phyloP scores from a whole-genome alignment of 2,797 vertebrate genomes.

The Alectoris magna region DNA sequence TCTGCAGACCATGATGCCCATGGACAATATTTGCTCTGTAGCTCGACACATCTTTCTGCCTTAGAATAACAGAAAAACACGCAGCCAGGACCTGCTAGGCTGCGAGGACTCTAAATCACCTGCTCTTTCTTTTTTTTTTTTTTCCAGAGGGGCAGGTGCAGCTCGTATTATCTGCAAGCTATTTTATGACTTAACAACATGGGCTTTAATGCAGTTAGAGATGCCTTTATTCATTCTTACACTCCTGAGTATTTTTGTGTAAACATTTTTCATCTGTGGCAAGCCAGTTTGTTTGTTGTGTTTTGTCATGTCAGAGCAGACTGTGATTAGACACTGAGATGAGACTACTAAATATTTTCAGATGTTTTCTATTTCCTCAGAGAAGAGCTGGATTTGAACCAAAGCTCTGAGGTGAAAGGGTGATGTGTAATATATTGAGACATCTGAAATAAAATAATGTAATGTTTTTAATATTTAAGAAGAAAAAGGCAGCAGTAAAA shows the following conservation, averaged over 20 bases:
- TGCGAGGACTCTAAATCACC: slow-evolving; percentile 48
- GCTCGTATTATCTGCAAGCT: slow-evolving; percentile 37
- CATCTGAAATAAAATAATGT: slow-evolving; percentile 86
- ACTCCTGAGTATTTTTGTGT: slow-evolving; percentile 73
- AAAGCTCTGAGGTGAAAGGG: slow-evolving; percentile 84
- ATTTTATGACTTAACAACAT: slow-evolving; percentile 26
- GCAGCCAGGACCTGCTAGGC: neutral
- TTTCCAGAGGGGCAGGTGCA: slow-evolving; percentile 70
- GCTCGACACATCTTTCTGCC: slow-evolving; percentile 53
- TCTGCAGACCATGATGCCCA: slow-evolving; percentile 35
- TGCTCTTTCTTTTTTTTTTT: neutral
- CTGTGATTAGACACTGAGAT: slow-evolving; percentile 74
- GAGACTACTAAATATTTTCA: slow-evolving; percentile 80
- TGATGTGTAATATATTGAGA: slow-evolving; percentile 83
- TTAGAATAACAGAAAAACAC: slow-evolving; percentile 67
- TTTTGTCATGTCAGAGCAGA: slow-evolving; percentile 73
- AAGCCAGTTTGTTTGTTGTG: slow-evolving; percentile 79
- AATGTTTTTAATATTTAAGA: slow-evolving; percentile 85
- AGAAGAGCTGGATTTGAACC: slow-evolving; percentile 81
- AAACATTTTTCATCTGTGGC: slow-evolving; percentile 78
- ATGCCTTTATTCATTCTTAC: slow-evolving; percentile 54
- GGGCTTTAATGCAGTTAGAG: slow-evolving; percentile 33
- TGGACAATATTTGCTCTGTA: slow-evolving; percentile 63
- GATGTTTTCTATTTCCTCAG: slow-evolving; percentile 82
- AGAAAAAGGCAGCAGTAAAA: slow-evolving; percentile 85